A percentile compares a stretch with the other conserved stretches of the same genome.
Evolutionary conservation across 2,797 vertebrate species (phyloP).

Genomic region (Petrocephalus schoutedeni): DNA sequence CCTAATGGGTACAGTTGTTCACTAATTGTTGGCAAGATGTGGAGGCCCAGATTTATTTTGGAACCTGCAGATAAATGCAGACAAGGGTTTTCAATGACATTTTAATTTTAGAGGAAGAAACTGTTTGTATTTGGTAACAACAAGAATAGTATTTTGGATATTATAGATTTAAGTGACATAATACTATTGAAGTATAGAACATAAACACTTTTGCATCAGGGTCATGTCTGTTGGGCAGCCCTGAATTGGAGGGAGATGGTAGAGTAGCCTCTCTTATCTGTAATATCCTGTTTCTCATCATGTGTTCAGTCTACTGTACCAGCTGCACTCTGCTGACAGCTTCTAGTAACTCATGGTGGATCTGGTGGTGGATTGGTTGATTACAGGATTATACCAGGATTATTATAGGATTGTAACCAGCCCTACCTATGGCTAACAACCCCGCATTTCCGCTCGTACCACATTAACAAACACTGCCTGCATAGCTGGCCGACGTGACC

Average conservation of each 20-base stretch:
- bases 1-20: background rate
- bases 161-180: slow-evolving; percentile 8
- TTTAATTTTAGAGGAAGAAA: background rate
- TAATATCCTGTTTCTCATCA: background rate
- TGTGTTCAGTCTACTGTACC: background rate
- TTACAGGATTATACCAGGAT: background rate
- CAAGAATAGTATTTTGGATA: background rate
- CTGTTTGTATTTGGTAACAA: background rate
- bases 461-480: background rate
- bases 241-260: background rate
- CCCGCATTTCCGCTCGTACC: background rate
- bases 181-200: background rate
- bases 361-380: background rate
- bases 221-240: background rate
- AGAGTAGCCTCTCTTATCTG: background rate
- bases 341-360: background rate
- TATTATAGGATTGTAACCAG: background rate
- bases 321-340: background rate
- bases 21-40: background rate
- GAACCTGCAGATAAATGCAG: slow-evolving; percentile 1
- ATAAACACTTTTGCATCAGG: background rate
- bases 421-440: background rate
- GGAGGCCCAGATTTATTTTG: background rate
- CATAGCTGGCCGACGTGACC: background rate
- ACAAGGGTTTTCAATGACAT: slow-evolving; percentile 9